Base-by-base conservation (phyloP, 2,888 invertebrate genomes). In the Lycia hirtaria region DNA sequence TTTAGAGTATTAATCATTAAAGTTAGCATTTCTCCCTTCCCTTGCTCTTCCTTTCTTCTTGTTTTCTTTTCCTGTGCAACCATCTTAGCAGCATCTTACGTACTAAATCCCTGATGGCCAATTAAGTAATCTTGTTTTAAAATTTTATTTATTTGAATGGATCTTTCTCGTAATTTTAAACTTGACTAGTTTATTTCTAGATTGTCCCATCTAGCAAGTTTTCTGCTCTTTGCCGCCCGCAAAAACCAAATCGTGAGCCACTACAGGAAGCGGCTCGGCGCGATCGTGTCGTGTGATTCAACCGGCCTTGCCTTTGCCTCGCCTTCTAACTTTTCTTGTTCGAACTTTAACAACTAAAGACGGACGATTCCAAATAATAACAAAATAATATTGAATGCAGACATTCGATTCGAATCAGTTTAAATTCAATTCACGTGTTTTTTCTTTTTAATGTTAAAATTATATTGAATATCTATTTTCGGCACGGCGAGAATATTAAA, bases 271-370 rank as follows among this genome's bases (percentile, higher is more conserved):
- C 64, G 61, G 56, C 63, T 43, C 17, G 28, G 40, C n/a, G 41
- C 44, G 60, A 35, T 67, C 64, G 66, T 60, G 64, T 65, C 65
- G 66, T 65, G 58, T 62, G 65, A 64, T 65, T 50, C 62, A 66
- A 63, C 64, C 60, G 63, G 66, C 68, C 68, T 68, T 66, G 64
- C 62, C 44, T 57, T 38, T 50, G 44, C 51, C 59, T 71, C 64
- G 67, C 65, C 66, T 69, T 66, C 67, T 64, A 75, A 76, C 69
- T 76, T 75, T 76, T 73, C 70, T 70, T 73, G 68, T 70, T 69
- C 62, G 48, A 54, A 24, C 22, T 47, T 10, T 26, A 14, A 24
- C 1, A 35, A 47, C 35, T 33, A 47, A 17, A 47, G 47, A 47
- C 30, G 12, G 30, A 30, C n/a, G 30, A 19, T 19, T 30, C n/a